Base-by-base conservation (phyloP, 2,113 vertebrate genomes). In the Engraulis encrasicolus region DNA sequence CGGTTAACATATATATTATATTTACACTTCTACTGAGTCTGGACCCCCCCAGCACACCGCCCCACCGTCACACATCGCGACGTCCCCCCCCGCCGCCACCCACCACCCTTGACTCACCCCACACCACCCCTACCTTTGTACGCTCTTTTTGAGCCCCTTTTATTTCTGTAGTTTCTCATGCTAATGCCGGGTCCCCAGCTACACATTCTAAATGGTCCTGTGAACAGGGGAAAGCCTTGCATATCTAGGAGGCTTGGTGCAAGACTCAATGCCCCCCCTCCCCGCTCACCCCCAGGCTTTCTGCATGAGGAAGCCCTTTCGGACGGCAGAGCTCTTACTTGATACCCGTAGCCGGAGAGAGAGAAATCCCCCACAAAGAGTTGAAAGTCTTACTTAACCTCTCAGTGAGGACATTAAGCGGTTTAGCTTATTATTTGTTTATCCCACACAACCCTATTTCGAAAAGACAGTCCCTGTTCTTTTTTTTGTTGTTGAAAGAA, bases 1-100 rank as follows among this genome's bases (percentile, higher is more conserved):
- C 86, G 90, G 92, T 92, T 93, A 94, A 89, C 90, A 93, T 93
- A 91, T 92, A 93, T 92, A 91, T 91, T 93, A 90, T 92, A 88
- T 90, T 92, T 90, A 92, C 90, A 61, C 48, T 38, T 54, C 49
- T 66, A 23, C 79, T 31, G 27, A 58, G 81, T 50, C 78, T 82
- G 31, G 15, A 19, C 3, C 66, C 66, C 66, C 66, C 15, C 58
- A 31, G n/a, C n/a, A n/a, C n/a, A n/a, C n/a, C n/a, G n/a, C n/a
- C n/a, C n/a, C n/a, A n/a, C n/a, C n/a, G n/a, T n/a, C n/a, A n/a
- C n/a, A n/a, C n/a, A n/a, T n/a, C n/a, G n/a, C n/a, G n/a, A n/a
- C n/a, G n/a, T n/a, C n/a, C n/a, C n/a, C n/a, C n/a, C n/a, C n/a
- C n/a, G n/a, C n/a, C n/a, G n/a, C n/a, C n/a, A n/a, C n/a, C n/a